phyloP scores from a whole-genome alignment of 2,888 invertebrate species.

The Drosophila buzzatii region DNA sequence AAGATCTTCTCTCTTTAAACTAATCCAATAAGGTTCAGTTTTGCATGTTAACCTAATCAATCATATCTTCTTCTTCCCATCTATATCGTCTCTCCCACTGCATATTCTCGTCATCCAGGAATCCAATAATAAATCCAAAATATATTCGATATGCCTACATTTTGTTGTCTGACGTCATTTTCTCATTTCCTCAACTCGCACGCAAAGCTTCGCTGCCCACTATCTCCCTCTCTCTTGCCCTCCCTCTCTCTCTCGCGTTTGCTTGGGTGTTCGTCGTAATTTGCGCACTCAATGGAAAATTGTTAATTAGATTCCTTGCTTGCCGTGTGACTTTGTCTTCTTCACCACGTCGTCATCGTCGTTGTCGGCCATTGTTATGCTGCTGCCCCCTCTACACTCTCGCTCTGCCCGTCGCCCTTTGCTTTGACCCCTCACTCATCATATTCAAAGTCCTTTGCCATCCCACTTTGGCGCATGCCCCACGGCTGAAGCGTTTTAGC shows the following conservation, averaged over 20 bases:
- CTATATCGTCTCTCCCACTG: too few relatives aligned
- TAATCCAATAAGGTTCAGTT: background rate
- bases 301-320: slow-evolving; percentile 85
- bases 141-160: background rate
- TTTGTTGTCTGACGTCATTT: slow-evolving; percentile 29
- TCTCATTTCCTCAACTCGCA: background rate
- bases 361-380: slow-evolving; percentile 63
- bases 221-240: background rate
- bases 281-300: slow-evolving; percentile 85
- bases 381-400: background rate
- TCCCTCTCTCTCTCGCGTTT: background rate
- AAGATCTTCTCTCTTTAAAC: background rate
- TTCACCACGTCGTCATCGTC: slow-evolving; percentile 36
- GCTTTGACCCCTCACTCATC: background rate
- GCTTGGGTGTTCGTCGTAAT: slow-evolving; percentile 79
- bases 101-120: background rate
- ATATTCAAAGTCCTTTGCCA: background rate
- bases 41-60: background rate
- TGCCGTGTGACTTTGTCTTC: slow-evolving; percentile 81
- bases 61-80: background rate
- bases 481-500: slow-evolving; percentile 61
- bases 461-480: slow-evolving; percentile 17
- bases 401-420: background rate
- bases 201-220: background rate
- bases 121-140: background rate